These are phyloP conservation scores for Ursus arctos DNA, from an alignment of 2,113 vertebrate genomes.

Conservation along the genomic window DNA sequence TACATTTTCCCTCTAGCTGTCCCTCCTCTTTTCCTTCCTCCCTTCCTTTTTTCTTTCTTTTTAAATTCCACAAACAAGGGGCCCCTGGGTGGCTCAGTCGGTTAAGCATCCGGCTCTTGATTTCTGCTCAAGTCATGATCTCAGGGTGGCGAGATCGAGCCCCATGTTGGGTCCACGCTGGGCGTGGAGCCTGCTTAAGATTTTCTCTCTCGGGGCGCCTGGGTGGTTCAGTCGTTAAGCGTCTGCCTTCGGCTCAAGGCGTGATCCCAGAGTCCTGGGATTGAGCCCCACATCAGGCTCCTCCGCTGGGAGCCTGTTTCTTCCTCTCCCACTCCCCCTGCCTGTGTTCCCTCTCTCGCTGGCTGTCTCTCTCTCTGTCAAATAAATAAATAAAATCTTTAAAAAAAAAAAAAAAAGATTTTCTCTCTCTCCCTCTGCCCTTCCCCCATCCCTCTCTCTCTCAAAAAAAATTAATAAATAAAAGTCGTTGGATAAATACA, in stretches of 20 bases:
- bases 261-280: too few species aligned
- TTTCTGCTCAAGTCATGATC: neutral
- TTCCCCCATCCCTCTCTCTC: neutral
- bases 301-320: too few species aligned
- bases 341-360: too few species aligned
- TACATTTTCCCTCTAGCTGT: neutral
- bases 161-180: neutral
- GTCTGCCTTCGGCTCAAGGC: too few species aligned
- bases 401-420: neutral
- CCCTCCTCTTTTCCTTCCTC: neutral
- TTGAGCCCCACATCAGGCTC: too few species aligned
- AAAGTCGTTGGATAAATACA: neutral
- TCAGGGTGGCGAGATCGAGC: neutral
- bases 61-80: neutral
- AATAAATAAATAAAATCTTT: too few species aligned
- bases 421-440: neutral
- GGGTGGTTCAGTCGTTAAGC: too few species aligned
- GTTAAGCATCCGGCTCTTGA: neutral
- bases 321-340: too few species aligned
- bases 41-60: neutral
- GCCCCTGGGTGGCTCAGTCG: neutral
- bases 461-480: neutral
- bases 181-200: neutral
- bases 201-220: neutral
- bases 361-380: too few species aligned